A percentile compares a stretch with the other conserved stretches of the same genome.
phyloP scores from a whole-genome alignment of 2,113 vertebrate genomes.

The Cyphomyrus discorhynchus region DNA sequence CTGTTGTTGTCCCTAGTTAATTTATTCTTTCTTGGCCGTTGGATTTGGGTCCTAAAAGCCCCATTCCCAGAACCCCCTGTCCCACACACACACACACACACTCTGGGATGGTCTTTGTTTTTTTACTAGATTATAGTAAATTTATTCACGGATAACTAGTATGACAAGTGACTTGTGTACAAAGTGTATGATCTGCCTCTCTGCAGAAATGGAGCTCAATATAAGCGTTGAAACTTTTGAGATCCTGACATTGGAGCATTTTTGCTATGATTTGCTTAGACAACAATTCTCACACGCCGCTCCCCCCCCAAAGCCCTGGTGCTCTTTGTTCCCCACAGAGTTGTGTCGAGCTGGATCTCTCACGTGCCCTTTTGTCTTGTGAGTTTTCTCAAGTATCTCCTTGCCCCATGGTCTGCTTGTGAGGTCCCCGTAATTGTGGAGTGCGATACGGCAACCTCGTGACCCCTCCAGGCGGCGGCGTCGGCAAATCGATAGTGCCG shows the following conservation, averaged over 20 bases:
- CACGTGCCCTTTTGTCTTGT: conserved; percentile 50
- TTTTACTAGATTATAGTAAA: conserved; percentile 57
- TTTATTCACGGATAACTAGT: not conserved
- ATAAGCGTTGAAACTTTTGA: not conserved
- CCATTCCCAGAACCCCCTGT: conserved; percentile 29
- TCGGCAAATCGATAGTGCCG: conserved; percentile 52
- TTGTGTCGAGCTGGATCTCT: conserved; percentile 58
- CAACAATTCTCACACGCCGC: not conserved
- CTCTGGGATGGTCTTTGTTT: conserved; percentile 49
- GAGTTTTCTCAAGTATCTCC: conserved; percentile 46
- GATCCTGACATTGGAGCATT: not conserved
- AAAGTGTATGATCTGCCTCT: not conserved
- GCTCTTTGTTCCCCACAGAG: conserved; percentile 53
- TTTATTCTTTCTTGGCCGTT: not conserved
- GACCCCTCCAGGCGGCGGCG: conserved; percentile 49
- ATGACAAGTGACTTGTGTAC: not conserved
- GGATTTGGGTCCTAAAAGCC: conserved; percentile 39
- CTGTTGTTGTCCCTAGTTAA: not conserved
- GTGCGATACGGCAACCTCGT: conserved; percentile 52
- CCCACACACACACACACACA: not conserved
- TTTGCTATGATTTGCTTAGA: conserved; percentile 13
- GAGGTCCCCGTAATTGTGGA: conserved; percentile 55
- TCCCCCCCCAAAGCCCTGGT: conserved; percentile 27
- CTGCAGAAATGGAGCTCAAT: not conserved
- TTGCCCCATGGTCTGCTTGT: conserved; percentile 53